phyloP scores from a whole-genome alignment of 2,888 invertebrate species.

The Pardosa pseudoannulata region DNA sequence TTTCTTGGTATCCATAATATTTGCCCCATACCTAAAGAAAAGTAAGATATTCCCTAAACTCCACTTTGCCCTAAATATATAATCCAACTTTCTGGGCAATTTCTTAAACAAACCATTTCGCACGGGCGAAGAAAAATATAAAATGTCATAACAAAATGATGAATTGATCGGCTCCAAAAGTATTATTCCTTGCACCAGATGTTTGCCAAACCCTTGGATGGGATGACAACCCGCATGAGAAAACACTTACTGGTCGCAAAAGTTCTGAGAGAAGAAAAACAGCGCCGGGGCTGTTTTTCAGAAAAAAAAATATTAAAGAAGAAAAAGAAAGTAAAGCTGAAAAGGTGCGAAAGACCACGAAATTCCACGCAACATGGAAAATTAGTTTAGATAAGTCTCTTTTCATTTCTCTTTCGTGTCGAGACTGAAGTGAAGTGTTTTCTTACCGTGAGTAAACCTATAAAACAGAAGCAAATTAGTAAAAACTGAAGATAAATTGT shows the following conservation, averaged over 20 bases:
- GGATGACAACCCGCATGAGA: constrained; percentile 14
- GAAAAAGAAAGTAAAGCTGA: background rate
- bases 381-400: background rate
- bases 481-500: too few relatives aligned
- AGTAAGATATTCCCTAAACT: too few relatives aligned
- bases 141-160: constrained; percentile 19
- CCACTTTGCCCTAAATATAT: background rate
- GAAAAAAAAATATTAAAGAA: background rate
- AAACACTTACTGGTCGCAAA: background rate
- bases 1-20: too few relatives aligned
- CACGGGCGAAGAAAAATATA: background rate
- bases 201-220: constrained; percentile 13
- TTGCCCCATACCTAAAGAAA: too few relatives aligned
- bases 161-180: constrained; percentile 10
- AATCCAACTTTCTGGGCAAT: background rate
- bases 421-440: too few relatives aligned
- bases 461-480: too few relatives aligned
- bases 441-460: too few relatives aligned
- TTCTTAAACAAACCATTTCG: constrained; percentile 2
- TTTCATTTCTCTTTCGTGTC: too few relatives aligned
- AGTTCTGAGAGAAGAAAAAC: background rate
- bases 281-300: background rate
- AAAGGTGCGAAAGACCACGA: background rate
- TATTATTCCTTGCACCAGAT: constrained; percentile 19
- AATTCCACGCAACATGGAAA: background rate